These are phyloP conservation scores for Eulithis testata DNA, from an alignment of 2,888 invertebrate genomes.

Conservation along the genomic window DNA sequence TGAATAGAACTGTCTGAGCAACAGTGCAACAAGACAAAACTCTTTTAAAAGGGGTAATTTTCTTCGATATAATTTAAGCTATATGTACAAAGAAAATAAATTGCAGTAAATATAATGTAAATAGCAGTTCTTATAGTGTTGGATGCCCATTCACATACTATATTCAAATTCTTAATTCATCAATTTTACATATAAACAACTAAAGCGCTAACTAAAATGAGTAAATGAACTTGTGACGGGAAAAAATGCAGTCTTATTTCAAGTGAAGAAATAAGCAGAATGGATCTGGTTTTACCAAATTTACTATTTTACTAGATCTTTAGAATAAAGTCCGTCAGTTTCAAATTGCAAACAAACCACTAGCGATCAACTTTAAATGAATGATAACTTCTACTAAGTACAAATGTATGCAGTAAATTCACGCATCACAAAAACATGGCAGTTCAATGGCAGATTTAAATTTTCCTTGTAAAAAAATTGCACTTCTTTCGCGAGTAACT, in stretches of 20 bases:
- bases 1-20: neutral
- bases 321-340: slow-evolving; percentile 10
- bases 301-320: neutral
- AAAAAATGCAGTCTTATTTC: slow-evolving; percentile 4
- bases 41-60: slow-evolving; percentile 7
- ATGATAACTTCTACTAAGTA: slow-evolving; percentile 44
- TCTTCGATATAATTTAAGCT: slow-evolving; percentile 39
- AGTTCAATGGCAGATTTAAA: slow-evolving; percentile 35
- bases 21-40: slow-evolving; percentile 3
- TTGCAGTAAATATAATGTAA: slow-evolving; percentile 15
- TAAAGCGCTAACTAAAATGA: slow-evolving; percentile 9
- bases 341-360: slow-evolving; percentile 43
- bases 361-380: slow-evolving; percentile 51
- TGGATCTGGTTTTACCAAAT: neutral
- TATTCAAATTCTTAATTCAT: slow-evolving; percentile 1
- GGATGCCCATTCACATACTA: slow-evolving; percentile 8
- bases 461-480: slow-evolving; percentile 15
- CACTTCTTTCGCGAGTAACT: slow-evolving; percentile 16
- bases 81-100: slow-evolving; percentile 40
- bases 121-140: slow-evolving; percentile 23
- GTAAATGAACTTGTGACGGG: slow-evolving; percentile 4
- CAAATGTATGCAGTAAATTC: slow-evolving; percentile 41
- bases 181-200: slow-evolving; percentile 8
- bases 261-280: neutral
- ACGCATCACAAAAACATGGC: slow-evolving; percentile 41